Percentiles rank a stretch among this genome's conserved stretches.
Evolutionary conservation across 2,888 invertebrate genomes (phyloP).

Genomic region (Lapara coniferarum): DNA sequence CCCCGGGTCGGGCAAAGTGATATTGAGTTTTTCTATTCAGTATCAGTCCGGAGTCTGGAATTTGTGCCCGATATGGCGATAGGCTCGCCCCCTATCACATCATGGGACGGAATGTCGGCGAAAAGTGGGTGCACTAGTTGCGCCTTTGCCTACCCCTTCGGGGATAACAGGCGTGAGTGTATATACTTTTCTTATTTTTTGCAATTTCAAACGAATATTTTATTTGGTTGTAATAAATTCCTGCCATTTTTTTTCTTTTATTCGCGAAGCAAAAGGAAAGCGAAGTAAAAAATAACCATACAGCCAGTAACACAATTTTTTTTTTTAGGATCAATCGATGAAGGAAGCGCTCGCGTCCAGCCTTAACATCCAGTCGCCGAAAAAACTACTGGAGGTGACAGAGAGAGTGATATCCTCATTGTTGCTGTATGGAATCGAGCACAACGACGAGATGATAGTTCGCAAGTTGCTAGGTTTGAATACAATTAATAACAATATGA

Average conservation of each 20-base stretch:
- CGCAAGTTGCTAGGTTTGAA: conserved; percentile 67
- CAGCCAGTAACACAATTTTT: conserved; percentile 1
- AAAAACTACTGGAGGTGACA: conserved; percentile 67
- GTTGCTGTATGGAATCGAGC: conserved; percentile 69
- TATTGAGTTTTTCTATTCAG: too few relatives aligned
- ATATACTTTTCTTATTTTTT: too few relatives aligned
- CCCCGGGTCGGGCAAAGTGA: too few relatives aligned
- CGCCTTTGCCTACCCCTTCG: too few relatives aligned
- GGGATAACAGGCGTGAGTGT: too few relatives aligned
- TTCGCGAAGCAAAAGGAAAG: not conserved
- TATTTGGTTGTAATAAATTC: too few relatives aligned
- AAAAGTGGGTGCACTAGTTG: too few relatives aligned
- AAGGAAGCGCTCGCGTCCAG: conserved; percentile 82
- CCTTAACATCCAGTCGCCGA: conserved; percentile 81
- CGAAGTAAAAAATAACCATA: not conserved
- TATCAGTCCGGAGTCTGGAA: too few relatives aligned
- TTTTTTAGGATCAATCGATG: conserved; percentile 74
- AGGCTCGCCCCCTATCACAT: too few relatives aligned
- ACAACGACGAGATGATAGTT: conserved; percentile 61
- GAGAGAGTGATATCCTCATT: conserved; percentile 71
- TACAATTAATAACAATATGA: not conserved
- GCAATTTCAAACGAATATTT: too few relatives aligned
- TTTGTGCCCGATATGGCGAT: too few relatives aligned
- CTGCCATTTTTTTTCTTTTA: not conserved
- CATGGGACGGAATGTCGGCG: too few relatives aligned